These are phyloP conservation scores for Bombus pascuorum DNA, from an alignment of 1,140 invertebrate species.

Conservation along the genomic window DNA sequence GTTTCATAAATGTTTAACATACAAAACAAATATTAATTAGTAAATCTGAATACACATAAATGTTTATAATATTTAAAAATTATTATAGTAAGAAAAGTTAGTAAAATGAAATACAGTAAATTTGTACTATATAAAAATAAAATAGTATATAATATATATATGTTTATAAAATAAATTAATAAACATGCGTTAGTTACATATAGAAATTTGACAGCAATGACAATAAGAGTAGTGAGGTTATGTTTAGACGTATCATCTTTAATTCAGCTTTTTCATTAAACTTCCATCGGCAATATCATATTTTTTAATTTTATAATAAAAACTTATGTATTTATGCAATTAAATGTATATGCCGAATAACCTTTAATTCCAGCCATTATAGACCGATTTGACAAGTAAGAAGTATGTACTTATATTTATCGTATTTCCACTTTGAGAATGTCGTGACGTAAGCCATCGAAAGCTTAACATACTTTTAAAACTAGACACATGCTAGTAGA, in stretches of 20 bases:
- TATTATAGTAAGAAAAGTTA: background rate
- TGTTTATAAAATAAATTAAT: slow-evolving; percentile 10
- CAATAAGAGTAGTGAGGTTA: slow-evolving; percentile 56
- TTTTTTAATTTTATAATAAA: slow-evolving; percentile 5
- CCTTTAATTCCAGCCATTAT: slow-evolving; percentile 81
- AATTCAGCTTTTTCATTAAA: slow-evolving; percentile 3
- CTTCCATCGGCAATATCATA: background rate
- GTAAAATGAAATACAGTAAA: background rate
- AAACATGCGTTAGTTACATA: background rate
- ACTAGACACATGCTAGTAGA: background rate
- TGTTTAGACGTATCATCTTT: slow-evolving; percentile 52
- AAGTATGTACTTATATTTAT: slow-evolving; percentile 52
- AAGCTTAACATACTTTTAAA: slow-evolving; percentile 20
- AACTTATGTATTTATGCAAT: slow-evolving; percentile 23
- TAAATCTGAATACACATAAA: background rate
- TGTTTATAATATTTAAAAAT: background rate
- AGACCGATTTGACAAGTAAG: slow-evolving; percentile 67
- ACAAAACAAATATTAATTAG: background rate
- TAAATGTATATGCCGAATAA: slow-evolving; percentile 63
- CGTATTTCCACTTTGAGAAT: slow-evolving; percentile 44
- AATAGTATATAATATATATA: background rate
- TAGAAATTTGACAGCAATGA: slow-evolving; percentile 44
- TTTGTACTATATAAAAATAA: background rate
- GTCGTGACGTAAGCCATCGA: slow-evolving; percentile 51
- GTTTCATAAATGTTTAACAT: background rate